Evolutionary conservation across 1,140 invertebrate species (phyloP), one percentile per base, ranked within the genome.

Genomic region (Drosophila auraria): DNA sequence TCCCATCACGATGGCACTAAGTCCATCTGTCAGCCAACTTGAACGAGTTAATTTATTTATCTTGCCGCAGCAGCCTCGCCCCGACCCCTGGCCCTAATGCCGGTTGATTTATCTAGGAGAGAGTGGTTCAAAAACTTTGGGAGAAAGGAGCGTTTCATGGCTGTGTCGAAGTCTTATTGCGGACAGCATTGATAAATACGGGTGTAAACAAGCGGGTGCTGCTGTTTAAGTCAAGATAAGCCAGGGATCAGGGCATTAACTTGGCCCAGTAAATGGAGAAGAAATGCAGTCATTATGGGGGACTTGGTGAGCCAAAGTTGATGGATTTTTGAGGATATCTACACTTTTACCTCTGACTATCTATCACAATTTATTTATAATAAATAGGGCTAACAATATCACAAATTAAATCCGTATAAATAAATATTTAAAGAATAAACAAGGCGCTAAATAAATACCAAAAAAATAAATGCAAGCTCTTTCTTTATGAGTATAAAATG

Each of bases 1-100:
- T 44, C 45, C 60, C 64, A 71, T 63, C 63, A 64, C 40, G 66
- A 81, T 63, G 63, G 36, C 73, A 78, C 62, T 66, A 70, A 74
- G 58, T 81, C 78, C 63, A 70, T 59, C 78, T 76, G 59, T 81
- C 71, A 64, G 53, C 47, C 58, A 83, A 71, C 44, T 80, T 76
- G 82, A 80, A 80, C 61, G 81, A 75, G 76, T 80, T 76, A 78
- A 81, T 86, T 77, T 82, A 82, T 80, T 65, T 79, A 69, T 76
- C 71, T 76, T 60, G 65, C 59, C 56, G 38, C 53, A 57, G 42
- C 47, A 71, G 59, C 59, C n/a, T 50, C 27, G 23, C 50, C 49
- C 63, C 45, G n/a, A 23, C 33, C 50, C 68, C 50, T 30, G 36
- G 17, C 9, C 70, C 30, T 78, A 78, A 78, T 78, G 65, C 61